Evolutionary conservation across 2,888 invertebrate genomes (phyloP), one percentile per base, ranked within the genome.

Genomic region (Elmis aenea): DNA sequence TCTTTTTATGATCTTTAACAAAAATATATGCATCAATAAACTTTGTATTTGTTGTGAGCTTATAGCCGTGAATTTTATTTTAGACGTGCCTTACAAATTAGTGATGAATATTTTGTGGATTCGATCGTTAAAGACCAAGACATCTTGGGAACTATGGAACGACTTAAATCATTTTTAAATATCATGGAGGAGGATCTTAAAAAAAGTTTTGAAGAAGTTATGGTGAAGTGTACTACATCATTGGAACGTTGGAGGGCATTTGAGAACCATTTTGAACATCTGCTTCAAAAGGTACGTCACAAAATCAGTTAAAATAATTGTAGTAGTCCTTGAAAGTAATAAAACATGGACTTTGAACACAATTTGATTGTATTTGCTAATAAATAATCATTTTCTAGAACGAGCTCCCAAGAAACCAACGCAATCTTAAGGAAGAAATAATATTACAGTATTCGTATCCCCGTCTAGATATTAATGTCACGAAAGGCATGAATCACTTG

Each of bases 401-500:
- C 36, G 52, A 61, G 47, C 46, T 62, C 14, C 55, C 60, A 18
- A 59, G 54, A 45, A 49, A 52, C 31, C 37, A 76, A 2, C 79
- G 76, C 55, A 72, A 82, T 58, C 66, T 88, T 21, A 58, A 84
- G 12, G 83, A 89, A 60, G 95, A 96, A 72, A 80, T 96, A 27
- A 90, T 91, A 71, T 72, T 99, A 22, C 89, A 91, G 49, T 85
- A 85, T 58, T 78, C 87, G 37, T 99, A 97, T 68, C 99, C 99
- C 0, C 76, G 97, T 40, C 72, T 99, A 33, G 99, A 99, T 68
- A 86, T 93, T 15, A 90, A 96, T 66, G 99, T 99, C 4, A 88
- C 91, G 6, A 95, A 89, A 69, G 92, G 92, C 1, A 76, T 95
- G 43, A 96, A 95, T 69, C 99, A 99, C 72, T 83, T 99, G 58